Evolutionary conservation across 23 tunicate genomes (phyloP).

Genomic region (Ascidia mentula): DNA sequence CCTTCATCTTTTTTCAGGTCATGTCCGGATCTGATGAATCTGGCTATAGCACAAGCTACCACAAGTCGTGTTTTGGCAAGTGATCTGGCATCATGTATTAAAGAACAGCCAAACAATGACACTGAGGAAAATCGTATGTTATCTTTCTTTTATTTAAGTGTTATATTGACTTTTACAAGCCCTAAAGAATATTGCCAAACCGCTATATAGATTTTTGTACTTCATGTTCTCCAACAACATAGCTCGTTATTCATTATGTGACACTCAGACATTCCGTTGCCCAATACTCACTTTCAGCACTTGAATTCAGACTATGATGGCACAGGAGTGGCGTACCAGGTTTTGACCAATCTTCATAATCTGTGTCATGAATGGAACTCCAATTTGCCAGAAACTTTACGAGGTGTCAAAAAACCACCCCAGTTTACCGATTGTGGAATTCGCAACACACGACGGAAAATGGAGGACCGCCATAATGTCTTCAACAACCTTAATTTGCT

Average conservation of each 20-base stretch:
- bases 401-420: slow-evolving; percentile 11
- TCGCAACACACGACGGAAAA: slow-evolving; percentile 81
- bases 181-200: too few relatives aligned
- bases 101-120: slow-evolving; percentile 21
- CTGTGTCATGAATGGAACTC: not conserved
- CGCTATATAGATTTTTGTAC: too few relatives aligned
- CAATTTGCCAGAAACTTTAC: slow-evolving; percentile 7
- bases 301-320: slow-evolving; percentile 21
- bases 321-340: not conserved
- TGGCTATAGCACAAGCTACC: slow-evolving; percentile 30
- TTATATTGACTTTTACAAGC: too few relatives aligned
- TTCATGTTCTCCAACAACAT: not conserved
- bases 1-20: slow-evolving; percentile 25
- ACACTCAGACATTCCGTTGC: too few relatives aligned
- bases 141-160: too few relatives aligned
- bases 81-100: slow-evolving; percentile 26
- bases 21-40: slow-evolving; percentile 43
- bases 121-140: slow-evolving; percentile 6
- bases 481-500: slow-evolving; percentile 53
- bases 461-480: slow-evolving; percentile 82
- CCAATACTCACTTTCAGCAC: too few relatives aligned
- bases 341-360: not conserved
- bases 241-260: too few relatives aligned
- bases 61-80: slow-evolving; percentile 6
- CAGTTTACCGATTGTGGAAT: slow-evolving; percentile 59